Base-by-base conservation (phyloP, 2,797 vertebrate species). In the Eulemur rubriventer region DNA sequence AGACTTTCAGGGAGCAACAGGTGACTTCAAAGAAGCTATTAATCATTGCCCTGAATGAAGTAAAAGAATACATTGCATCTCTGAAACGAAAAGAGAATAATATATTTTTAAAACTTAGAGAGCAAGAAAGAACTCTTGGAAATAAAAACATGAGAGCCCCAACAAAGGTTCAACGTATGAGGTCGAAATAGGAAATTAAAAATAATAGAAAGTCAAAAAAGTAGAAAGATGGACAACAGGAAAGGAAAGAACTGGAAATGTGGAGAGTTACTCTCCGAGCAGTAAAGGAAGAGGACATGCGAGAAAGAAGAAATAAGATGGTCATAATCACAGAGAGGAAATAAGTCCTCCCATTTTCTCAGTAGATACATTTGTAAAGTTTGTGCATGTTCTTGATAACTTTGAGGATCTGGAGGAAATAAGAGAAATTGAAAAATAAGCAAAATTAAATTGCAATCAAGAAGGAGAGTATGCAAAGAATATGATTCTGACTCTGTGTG, bases 71-170 rank as follows among this genome's bases (percentile, higher is more conserved):
- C 22, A 52, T 85, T 78, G 13, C 22, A n/a, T 84, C 22, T 72
- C 46, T 94, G 73, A 93, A 96, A 86, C 4, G 91, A 93, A 80
- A 59, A 35, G 10, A 24, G 8, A 89, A 63, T 63, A 43, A 86
- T 57, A 35, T n/a, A 63, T n/a, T n/a, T 6, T 76, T 76, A 69
- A 70, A 80, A 72, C 12, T 24, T 7, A 50, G 57, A 63, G 38
- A 81, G 59, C 10, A 28, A 55, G n/a, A 63, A 80, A 72, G 12
- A 89, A 22, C 6, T 73, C 26, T 85, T 76, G 73, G 16, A 84
- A 92, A 76, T 85, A 70, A 89, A 94, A 88, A 73, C 55, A 50
- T 35, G 22, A 43, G 17, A 86, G 55, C 0, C 41, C 35, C 88
- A 87, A 48, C 41, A 48, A 86, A 95, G 69, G 7, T 91, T n/a